Base-by-base conservation (phyloP, 2,888 invertebrate genomes). In the Lasioglossum malachurum region DNA sequence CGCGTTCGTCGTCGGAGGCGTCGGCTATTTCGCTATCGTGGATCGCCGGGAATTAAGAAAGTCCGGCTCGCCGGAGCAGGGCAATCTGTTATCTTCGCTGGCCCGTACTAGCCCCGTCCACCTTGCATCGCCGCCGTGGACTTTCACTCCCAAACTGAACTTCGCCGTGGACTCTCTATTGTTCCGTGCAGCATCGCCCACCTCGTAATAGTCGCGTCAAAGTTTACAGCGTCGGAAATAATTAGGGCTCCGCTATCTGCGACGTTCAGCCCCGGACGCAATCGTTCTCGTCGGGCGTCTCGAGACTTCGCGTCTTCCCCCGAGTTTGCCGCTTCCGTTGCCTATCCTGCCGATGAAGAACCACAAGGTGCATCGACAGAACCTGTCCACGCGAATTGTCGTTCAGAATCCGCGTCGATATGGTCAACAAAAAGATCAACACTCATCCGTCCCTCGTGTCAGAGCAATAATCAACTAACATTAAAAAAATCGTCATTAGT, bases 41-140 rank as follows among this genome's bases (percentile, higher is more conserved):
- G 69, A 60, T 64, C 73, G 85, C 80, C 76, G 23, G 64, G 87
- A 86, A 87, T 91, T 86, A 86, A 82, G 84, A 78, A 82, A 75
- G 76, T 86, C 75, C 75, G 64, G 38, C 64, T 31, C 44, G 74
- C 41, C 67, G 49, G 27, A 53, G 69, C 38, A 31, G 57, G 23
- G 53, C 67, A 77, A 84, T 76, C 53, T 23, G 82, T 84, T 89
- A 88, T 86, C 86, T 90, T 76, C 64, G 75, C 82, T 76, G 46
- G 69, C 73, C 60, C 75, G 19, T 74, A 64, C 77, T 46, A 83
- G 80, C 80, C 46, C 80, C 57, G 75, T 77, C 78, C 75, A 72
- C 83, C 69, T 67, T 19, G 76, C 75, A 14, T 71, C 73, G 31
- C 27, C 71, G 27, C 23, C 31, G 41, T 80, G 75, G 31, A 88